phyloP scores from a whole-genome alignment of 2,113 vertebrate genomes.

The Conger conger region DNA sequence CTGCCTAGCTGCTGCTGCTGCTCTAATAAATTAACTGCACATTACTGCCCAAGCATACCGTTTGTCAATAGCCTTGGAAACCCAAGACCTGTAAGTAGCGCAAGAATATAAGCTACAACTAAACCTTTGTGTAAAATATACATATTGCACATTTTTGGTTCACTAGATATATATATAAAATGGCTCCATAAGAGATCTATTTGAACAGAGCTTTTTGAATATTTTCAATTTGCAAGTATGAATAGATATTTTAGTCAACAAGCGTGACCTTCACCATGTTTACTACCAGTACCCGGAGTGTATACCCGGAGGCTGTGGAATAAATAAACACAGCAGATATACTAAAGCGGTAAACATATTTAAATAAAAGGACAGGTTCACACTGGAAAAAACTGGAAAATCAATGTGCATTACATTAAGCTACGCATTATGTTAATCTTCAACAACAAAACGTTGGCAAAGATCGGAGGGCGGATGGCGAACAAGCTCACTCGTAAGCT shows the following conservation, averaged over 20 bases:
- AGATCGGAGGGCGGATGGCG: not conserved
- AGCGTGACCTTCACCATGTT: not conserved
- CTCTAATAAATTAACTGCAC: not conserved
- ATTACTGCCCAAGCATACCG: not conserved
- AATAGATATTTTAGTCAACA: too few relatives aligned
- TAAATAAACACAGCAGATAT: not conserved
- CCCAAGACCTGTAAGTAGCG: too few relatives aligned
- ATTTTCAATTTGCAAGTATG: not conserved
- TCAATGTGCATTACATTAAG: not conserved
- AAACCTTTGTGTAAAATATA: too few relatives aligned
- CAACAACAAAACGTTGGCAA: not conserved
- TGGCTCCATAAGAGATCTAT: not conserved
- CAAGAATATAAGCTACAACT: too few relatives aligned
- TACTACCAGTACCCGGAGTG: too few relatives aligned
- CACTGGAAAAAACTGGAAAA: not conserved
- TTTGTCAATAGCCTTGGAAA: not conserved
- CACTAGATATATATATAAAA: not conserved
- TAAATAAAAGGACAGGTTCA: too few relatives aligned
- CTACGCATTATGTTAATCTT: not conserved
- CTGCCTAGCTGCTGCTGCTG: not conserved
- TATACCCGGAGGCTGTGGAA: not conserved
- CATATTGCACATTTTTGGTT: too few relatives aligned
- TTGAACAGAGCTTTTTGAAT: not conserved
- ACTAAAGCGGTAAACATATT: not conserved
- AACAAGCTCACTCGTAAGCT: not conserved